These are phyloP conservation scores for Archips xylosteana DNA, from an alignment of 2,888 invertebrate genomes.

Conservation along the genomic window DNA sequence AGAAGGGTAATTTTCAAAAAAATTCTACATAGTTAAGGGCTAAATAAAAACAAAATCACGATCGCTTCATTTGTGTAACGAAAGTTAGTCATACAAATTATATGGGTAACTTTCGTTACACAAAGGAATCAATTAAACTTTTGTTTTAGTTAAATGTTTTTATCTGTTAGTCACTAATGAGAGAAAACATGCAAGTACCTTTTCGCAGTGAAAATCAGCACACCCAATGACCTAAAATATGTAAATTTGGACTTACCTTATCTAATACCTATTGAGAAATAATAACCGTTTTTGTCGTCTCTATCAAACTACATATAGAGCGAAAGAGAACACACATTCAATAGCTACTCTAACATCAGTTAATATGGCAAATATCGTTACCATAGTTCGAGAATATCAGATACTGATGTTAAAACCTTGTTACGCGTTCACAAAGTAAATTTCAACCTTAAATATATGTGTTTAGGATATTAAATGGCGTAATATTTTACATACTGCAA, in stretches of 20 bases:
- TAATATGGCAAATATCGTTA: no score
- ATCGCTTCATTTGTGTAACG: no score
- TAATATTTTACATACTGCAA: conserved; percentile 62
- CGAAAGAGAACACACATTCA: neutral
- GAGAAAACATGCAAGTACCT: conserved; percentile 39
- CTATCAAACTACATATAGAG: neutral
- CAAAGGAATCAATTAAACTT: no score
- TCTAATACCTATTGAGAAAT: conserved; percentile 1
- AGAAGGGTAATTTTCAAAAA: no score
- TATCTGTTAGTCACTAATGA: conserved; percentile 9
- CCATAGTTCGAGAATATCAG: neutral
- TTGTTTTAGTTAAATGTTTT: no score
- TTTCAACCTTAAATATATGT: neutral
- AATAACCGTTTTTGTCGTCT: neutral
- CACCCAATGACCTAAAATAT: conserved; percentile 9
- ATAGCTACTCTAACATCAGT: no score
- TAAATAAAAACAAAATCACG: no score
- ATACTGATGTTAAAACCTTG: neutral
- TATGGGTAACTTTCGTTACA: no score
- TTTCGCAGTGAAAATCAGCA: conserved; percentile 22
- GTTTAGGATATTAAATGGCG: neutral
- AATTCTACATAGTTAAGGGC: no score
- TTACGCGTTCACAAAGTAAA: neutral
- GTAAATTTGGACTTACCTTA: conserved; percentile 10
- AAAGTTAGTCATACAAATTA: no score